These are phyloP conservation scores for Scelioninae gen. 1 DNA, from an alignment of 2,888 invertebrate genomes.

Conservation along the genomic window DNA sequence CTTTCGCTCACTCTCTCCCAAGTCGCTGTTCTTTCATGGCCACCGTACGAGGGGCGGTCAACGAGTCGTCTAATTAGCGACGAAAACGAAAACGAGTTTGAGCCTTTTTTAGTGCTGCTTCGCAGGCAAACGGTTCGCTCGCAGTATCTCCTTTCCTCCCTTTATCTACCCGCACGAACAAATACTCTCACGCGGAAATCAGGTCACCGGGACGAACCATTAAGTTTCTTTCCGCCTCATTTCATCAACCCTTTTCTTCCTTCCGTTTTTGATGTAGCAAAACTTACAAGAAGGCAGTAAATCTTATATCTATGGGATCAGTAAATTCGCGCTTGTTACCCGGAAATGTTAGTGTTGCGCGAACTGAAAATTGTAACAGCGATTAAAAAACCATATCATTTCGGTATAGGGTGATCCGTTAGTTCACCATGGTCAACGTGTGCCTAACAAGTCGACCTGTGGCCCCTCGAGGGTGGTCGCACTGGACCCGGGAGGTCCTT, in stretches of 20 bases:
- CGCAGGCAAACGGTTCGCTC: slow-evolving; percentile 57
- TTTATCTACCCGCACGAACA: slow-evolving; percentile 56
- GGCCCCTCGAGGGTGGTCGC: slow-evolving; percentile 83
- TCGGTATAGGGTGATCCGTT: slow-evolving; percentile 47
- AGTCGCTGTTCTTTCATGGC: slow-evolving; percentile 83
- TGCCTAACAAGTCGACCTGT: slow-evolving; percentile 83
- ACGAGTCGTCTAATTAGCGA: slow-evolving; percentile 85
- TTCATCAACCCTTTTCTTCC: slow-evolving; percentile 14
- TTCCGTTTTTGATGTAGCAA: slow-evolving; percentile 26
- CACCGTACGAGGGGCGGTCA: slow-evolving; percentile 82
- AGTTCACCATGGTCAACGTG: slow-evolving; percentile 75
- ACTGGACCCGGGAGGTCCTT: slow-evolving; percentile 82
- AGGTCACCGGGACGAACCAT: slow-evolving; percentile 78
- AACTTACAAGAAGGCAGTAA: no score
- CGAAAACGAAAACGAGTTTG: slow-evolving; percentile 85
- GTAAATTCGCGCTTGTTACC: slow-evolving; percentile 13
- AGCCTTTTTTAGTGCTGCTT: slow-evolving; percentile 77
- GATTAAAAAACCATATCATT: slow-evolving; percentile 42
- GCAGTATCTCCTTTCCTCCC: slow-evolving; percentile 48
- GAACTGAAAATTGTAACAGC: slow-evolving; percentile 18
- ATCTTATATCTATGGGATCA: slow-evolving; percentile 33
- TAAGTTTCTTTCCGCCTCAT: slow-evolving; percentile 45
- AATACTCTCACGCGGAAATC: slow-evolving; percentile 66
- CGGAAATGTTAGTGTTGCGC: slow-evolving; percentile 1
- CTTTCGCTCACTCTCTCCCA: slow-evolving; percentile 73